A percentile compares a stretch with the other conserved stretches of the same genome.
Evolutionary conservation across 2,888 invertebrate species (phyloP).

Genomic region (Lithophane leautieri): DNA sequence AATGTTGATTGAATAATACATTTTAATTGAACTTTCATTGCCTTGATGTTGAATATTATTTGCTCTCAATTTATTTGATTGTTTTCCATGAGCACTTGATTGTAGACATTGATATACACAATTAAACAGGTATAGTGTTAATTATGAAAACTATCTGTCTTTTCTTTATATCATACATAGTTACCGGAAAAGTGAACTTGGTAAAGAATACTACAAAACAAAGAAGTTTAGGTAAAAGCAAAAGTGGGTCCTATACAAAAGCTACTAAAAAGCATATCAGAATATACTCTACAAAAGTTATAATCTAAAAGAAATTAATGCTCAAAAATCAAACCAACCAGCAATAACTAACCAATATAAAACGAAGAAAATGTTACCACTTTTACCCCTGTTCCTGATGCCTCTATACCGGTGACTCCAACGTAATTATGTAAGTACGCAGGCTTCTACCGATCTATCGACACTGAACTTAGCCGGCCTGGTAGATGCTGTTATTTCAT

Average conservation of each 20-base stretch:
- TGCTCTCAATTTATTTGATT: slow-evolving; percentile 25
- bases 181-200: not conserved
- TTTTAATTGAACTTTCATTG: slow-evolving; percentile 64
- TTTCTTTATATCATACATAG: not conserved
- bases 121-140: too few relatives aligned
- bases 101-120: not conserved
- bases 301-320: too few relatives aligned
- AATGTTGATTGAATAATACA: slow-evolving; percentile 65
- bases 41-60: slow-evolving; percentile 35
- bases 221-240: not conserved
- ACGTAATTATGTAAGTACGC: too few relatives aligned
- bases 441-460: too few relatives aligned
- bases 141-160: not conserved
- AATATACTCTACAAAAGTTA: too few relatives aligned
- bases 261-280: too few relatives aligned
- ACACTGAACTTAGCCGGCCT: too few relatives aligned
- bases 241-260: not conserved
- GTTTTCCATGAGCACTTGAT: not conserved
- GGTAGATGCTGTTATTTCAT: too few relatives aligned
- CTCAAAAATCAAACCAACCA: not conserved
- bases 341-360: not conserved
- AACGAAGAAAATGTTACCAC: not conserved
- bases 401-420: too few relatives aligned
- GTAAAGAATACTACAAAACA: not conserved
- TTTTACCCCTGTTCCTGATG: too few relatives aligned